A percentile compares a stretch with the other conserved stretches of the same genome.
Conservation (phyloP, 2,888 invertebrate genomes). For the Nephrotoma appendiculata region DNA sequence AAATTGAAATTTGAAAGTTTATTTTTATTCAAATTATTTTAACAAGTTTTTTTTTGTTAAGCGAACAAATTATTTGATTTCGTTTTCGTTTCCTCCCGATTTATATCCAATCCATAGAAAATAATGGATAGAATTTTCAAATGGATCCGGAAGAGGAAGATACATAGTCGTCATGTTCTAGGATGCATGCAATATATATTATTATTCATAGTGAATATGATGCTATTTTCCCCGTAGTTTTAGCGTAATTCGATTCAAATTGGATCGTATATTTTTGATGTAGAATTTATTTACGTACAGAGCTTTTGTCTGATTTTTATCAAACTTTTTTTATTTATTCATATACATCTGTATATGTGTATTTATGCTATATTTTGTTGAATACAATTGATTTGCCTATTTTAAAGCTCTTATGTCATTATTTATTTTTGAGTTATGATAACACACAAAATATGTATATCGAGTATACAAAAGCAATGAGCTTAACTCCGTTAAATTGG, state of each 20-base stretch:
- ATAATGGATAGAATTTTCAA: background rate
- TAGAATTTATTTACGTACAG: background rate
- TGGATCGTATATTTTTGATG: background rate
- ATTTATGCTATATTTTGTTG: background rate
- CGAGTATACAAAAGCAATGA: background rate
- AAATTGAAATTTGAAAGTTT: background rate
- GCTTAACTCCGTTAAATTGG: background rate
- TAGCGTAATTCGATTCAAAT: no score
- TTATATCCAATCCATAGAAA: background rate
- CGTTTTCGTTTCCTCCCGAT: background rate
- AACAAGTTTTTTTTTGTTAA: background rate
- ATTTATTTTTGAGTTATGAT: background rate
- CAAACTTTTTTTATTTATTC: background rate
- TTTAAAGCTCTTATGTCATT: background rate
- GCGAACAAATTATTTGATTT: background rate
- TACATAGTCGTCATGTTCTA: background rate
- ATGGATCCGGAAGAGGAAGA: background rate
- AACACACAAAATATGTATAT: background rate
- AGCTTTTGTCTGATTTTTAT: background rate
- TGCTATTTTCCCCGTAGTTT: background rate
- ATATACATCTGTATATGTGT: no score
- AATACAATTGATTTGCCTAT: background rate
- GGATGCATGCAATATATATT: background rate
- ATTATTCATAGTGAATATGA: background rate
- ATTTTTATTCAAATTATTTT: background rate